Conservation (phyloP, 2,113 vertebrate genomes). For the Psilopsiagon aurifrons region DNA sequence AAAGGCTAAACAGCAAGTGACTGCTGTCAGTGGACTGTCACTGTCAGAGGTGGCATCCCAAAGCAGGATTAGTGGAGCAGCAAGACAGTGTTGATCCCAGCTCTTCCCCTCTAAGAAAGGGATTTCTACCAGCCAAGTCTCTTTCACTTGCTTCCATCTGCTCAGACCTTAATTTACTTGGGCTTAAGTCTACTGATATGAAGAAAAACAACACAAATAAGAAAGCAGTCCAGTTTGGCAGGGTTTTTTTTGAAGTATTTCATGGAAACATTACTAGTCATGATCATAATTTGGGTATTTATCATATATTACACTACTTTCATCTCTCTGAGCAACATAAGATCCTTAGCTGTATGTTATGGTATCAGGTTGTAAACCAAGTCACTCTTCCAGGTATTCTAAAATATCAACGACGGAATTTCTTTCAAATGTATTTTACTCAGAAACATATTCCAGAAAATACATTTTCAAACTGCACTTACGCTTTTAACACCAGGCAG, state of each 20-base stretch:
- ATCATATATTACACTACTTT: not conserved
- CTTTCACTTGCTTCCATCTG: not conserved
- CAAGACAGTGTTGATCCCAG: not conserved
- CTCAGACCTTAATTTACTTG: not conserved
- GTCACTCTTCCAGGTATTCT: not conserved
- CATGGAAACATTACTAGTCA: not conserved
- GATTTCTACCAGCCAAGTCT: not conserved
- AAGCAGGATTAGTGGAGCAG: not conserved
- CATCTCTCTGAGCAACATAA: not conserved
- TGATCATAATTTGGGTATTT: not conserved
- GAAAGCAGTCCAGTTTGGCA: not conserved
- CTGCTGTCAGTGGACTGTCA: fast-evolving
- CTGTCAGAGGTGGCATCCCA: not conserved
- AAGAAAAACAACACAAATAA: not conserved
- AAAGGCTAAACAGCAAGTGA: not conserved
- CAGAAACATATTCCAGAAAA: not conserved
- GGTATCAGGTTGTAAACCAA: not conserved
- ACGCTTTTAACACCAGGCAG: not conserved
- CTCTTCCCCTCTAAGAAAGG: not conserved
- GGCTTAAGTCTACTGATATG: not conserved
- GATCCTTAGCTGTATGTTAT: not conserved
- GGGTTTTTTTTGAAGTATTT: not conserved
- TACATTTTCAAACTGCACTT: not conserved
- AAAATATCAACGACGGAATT: not conserved
- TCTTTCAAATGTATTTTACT: not conserved